phyloP scores from a whole-genome alignment of 2,888 invertebrate genomes.

The Eristalis pertinax region DNA sequence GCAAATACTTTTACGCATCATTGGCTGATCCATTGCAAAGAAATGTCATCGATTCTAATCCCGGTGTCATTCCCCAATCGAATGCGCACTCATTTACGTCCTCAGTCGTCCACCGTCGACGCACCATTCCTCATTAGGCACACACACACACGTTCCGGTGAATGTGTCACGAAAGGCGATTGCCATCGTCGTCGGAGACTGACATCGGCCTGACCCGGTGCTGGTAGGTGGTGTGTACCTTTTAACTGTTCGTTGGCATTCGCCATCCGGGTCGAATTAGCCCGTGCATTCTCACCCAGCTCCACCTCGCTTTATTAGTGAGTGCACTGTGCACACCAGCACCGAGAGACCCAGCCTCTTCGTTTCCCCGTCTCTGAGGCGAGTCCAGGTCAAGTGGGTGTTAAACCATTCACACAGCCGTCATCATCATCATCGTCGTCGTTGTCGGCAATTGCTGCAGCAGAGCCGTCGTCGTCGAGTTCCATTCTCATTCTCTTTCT shows the following conservation, averaged over 20 bases:
- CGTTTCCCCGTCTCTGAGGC: background rate
- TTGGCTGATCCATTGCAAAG: slow-evolving; percentile 8
- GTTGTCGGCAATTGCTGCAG: background rate
- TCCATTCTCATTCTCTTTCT: slow-evolving; percentile 5
- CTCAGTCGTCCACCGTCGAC: slow-evolving; percentile 12
- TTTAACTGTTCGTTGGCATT: slow-evolving; percentile 52
- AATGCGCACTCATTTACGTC: slow-evolving; percentile 29
- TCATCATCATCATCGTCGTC: slow-evolving; percentile 62
- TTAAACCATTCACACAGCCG: slow-evolving; percentile 68
- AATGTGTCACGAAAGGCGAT: slow-evolving; percentile 33
- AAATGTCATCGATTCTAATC: slow-evolving; percentile 23
- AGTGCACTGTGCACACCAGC: background rate
- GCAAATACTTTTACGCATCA: slow-evolving; percentile 62
- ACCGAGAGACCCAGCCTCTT: background rate
- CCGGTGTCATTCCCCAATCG: slow-evolving; percentile 2
- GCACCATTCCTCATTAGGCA: slow-evolving; percentile 55
- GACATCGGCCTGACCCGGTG: slow-evolving; percentile 44
- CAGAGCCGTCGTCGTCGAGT: slow-evolving; percentile 3
- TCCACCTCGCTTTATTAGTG: slow-evolving; percentile 48
- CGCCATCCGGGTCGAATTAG: slow-evolving; percentile 62
- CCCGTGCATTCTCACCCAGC: slow-evolving; percentile 35
- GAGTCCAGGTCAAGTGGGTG: slow-evolving; percentile 70
- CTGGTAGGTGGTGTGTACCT: slow-evolving; percentile 19
- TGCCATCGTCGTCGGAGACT: slow-evolving; percentile 41
- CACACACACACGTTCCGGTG: background rate